A percentile compares a stretch with the other conserved stretches of the same genome.
These are phyloP conservation scores for Eufriesea mexicana DNA, from an alignment of 1,140 invertebrate species.

Conservation along the genomic window DNA sequence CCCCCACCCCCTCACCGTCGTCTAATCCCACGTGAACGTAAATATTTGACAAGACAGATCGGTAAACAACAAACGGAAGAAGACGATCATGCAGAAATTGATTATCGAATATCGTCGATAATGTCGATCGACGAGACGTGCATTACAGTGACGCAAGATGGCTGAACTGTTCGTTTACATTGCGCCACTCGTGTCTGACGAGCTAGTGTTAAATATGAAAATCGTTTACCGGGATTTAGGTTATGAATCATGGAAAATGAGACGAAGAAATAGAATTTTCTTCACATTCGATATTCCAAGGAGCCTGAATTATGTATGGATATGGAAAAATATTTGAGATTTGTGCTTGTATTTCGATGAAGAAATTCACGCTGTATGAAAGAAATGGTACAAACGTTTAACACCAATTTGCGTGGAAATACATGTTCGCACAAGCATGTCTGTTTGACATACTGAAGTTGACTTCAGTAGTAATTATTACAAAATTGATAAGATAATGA, in stretches of 20 bases:
- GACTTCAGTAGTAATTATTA: not conserved
- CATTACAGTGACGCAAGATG: not conserved
- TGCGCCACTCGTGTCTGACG: not conserved
- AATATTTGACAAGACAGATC: not conserved
- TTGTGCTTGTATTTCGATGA: not conserved
- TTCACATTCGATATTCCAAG: not conserved
- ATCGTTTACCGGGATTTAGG: not conserved
- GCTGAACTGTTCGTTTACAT: not conserved
- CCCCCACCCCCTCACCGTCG: no score
- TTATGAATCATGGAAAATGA: not conserved
- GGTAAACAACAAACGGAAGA: not conserved
- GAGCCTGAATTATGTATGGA: not conserved
- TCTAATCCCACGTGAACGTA: not conserved
- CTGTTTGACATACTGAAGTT: not conserved
- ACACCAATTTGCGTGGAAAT: not conserved
- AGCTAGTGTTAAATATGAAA: not conserved
- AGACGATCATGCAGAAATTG: constrained; percentile 9
- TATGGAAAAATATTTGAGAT: not conserved
- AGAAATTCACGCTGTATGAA: not conserved
- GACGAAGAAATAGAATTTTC: not conserved
- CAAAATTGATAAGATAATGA: not conserved
- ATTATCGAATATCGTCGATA: not conserved
- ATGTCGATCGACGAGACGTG: not conserved
- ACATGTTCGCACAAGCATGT: not conserved
- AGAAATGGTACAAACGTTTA: not conserved